A percentile compares a stretch with the other conserved stretches of the same genome.
Evolutionary conservation across 1,140 invertebrate species (phyloP).

Genomic region (Drosophila aff.): DNA sequence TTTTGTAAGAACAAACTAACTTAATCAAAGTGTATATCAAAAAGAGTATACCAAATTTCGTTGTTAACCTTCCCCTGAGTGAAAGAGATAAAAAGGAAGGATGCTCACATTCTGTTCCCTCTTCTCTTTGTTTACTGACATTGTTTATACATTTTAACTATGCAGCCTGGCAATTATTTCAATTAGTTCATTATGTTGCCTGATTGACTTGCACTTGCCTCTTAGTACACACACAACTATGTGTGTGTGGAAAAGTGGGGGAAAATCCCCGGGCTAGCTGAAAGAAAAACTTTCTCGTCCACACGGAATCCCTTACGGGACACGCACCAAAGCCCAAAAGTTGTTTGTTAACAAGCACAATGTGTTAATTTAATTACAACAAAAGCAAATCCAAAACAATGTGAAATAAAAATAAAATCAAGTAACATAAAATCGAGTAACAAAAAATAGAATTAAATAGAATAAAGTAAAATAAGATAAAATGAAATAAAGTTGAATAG

Average conservation of each 20-base stretch:
- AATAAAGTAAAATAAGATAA: neutral
- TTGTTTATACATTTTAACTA: constrained; percentile 71
- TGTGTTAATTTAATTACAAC: constrained; percentile 63
- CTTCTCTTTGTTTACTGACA: constrained; percentile 42
- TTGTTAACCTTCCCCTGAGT: too few species aligned
- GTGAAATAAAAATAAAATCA: neutral
- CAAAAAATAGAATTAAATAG: neutral
- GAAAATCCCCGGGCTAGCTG: constrained; percentile 14
- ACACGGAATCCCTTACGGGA: constrained; percentile 24
- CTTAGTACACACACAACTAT: constrained; percentile 17
- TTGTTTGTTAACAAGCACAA: constrained; percentile 56
- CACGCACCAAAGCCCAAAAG: constrained; percentile 42
- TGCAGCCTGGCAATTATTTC: constrained; percentile 72
- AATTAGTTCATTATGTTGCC: constrained; percentile 74
- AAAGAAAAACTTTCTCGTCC: constrained; percentile 35
- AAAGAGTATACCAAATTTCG: neutral
- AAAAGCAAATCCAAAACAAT: constrained; percentile 11
- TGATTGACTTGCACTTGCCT: constrained; percentile 64
- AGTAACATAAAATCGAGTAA: neutral
- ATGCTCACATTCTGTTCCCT: constrained; percentile 4
- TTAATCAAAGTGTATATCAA: neutral
- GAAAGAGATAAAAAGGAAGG: neutral
- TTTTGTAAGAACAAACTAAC: neutral
- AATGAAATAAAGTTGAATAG: neutral
- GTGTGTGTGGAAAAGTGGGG: constrained; percentile 6